Evolutionary conservation across 2,113 vertebrate genomes (phyloP).

Genomic region (Sylvia atricapilla): DNA sequence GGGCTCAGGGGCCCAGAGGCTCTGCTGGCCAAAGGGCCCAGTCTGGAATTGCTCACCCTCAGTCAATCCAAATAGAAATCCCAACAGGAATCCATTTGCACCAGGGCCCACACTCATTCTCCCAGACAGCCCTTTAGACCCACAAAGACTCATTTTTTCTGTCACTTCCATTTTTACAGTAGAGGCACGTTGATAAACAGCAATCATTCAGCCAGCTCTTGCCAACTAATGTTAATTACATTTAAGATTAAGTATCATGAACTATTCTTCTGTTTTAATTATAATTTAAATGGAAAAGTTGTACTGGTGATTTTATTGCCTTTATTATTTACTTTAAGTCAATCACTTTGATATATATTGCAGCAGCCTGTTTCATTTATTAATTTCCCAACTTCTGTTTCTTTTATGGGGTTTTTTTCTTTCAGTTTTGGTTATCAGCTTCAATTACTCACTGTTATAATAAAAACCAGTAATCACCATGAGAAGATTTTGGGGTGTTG

Average conservation of each 20-base stretch:
- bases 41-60: no score
- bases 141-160: background rate
- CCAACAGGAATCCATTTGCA: no score
- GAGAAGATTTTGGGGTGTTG: background rate
- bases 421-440: background rate
- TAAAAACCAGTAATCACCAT: background rate
- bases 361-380: background rate
- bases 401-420: background rate
- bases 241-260: background rate
- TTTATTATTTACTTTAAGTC: slow-evolving; percentile 45
- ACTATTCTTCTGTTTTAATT: slow-evolving; percentile 15
- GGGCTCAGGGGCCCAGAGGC: no score
- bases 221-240: slow-evolving; percentile 11
- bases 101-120: background rate
- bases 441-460: background rate
- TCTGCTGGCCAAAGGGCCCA: no score
- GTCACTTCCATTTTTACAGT: background rate
- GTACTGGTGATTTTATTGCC: background rate
- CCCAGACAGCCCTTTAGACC: background rate
- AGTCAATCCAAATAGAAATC: no score
- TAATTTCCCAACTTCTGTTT: background rate
- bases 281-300: slow-evolving; percentile 1
- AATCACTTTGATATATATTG: background rate
- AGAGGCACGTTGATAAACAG: background rate
- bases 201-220: background rate